Evolutionary conservation across 2,113 vertebrate genomes (phyloP), one percentile per base, ranked within the genome.

Genomic region (Cyanoramphus novaezelandiae): DNA sequence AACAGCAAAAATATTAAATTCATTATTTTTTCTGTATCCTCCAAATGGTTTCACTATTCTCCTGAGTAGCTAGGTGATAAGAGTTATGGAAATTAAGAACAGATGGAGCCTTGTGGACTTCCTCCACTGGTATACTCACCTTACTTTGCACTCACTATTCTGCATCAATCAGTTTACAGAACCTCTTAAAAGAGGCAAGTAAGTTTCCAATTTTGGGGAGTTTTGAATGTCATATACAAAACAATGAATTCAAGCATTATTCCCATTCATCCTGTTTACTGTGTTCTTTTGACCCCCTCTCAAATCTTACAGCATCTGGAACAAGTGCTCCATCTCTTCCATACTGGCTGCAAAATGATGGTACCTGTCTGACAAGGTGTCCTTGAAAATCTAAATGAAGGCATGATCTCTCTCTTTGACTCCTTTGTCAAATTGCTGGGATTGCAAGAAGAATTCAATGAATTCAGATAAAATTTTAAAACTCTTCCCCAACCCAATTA

Each of bases 231-330:
- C 17, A 21, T 11, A 31, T 3, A 69, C 11, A 71, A 81, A 76
- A 23, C 63, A 70, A 46, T 65, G 3, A 82, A 77, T 24, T 18
- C 29, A 86, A 83, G 10, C 7, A 29, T 46, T 80, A 59, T 31
- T 72, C 33, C 29, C 44, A 37, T 49, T 55, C 9, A 47, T 19
- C 0, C 0, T 15, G 14, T 41, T 68, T 69, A 55, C 17, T 25
- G 27, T 7, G 4, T 19, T 5, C 5, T 19, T 29, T 28, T 2
- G 1, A 5, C 19, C 14, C 3, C 33, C 3, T 5, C 63, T 27
- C 13, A 35, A 35, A 50, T 53, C 29, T 21, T 64, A 6, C 4
- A 67, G 23, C 13, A 49, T 14, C 43, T 60, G 47, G 13, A 93
- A 43, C 15, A 83, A 83, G 59, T 28, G 9, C 27, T 75, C 19